Evolutionary conservation across 1,140 invertebrate genomes (phyloP).

Genomic region (Lasioglossum albipes): DNA sequence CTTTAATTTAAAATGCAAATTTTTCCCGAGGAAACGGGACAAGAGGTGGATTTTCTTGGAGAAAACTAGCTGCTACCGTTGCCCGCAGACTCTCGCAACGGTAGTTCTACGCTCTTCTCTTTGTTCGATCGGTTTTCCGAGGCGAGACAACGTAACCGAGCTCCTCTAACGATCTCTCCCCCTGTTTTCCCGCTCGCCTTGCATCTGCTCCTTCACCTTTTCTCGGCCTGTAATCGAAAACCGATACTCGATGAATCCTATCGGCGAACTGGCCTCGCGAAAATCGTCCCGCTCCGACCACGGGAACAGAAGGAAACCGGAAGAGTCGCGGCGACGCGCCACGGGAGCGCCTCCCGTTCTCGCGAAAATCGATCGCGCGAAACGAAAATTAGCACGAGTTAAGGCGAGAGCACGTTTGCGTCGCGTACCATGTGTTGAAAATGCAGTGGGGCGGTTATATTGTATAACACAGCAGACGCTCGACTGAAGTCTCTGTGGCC

Average conservation of each 20-base stretch:
- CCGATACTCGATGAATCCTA: slow-evolving; percentile 17
- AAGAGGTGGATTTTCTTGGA: neutral
- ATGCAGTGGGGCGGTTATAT: too few species aligned
- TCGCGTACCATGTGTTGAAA: too few species aligned
- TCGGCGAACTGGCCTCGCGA: neutral
- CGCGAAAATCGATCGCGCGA: too few species aligned
- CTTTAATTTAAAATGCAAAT: slow-evolving; percentile 46
- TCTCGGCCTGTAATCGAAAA: slow-evolving; percentile 29
- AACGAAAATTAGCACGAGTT: too few species aligned
- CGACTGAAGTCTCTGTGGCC: too few species aligned
- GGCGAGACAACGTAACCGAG: slow-evolving; percentile 15
- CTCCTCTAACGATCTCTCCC: neutral
- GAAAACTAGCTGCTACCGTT: neutral
- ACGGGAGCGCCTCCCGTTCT: too few species aligned
- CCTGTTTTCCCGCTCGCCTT: too few species aligned
- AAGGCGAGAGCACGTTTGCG: too few species aligned
- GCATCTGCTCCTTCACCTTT: neutral
- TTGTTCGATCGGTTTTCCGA: neutral
- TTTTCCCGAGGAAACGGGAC: neutral
- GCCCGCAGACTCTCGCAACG: neutral
- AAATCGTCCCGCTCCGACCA: neutral
- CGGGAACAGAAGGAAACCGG: too few species aligned
- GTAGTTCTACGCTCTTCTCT: neutral
- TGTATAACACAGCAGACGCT: too few species aligned
- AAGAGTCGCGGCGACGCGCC: too few species aligned